Base-by-base conservation (phyloP, 2,888 invertebrate genomes). In the Coelogynopora nodosa region DNA sequence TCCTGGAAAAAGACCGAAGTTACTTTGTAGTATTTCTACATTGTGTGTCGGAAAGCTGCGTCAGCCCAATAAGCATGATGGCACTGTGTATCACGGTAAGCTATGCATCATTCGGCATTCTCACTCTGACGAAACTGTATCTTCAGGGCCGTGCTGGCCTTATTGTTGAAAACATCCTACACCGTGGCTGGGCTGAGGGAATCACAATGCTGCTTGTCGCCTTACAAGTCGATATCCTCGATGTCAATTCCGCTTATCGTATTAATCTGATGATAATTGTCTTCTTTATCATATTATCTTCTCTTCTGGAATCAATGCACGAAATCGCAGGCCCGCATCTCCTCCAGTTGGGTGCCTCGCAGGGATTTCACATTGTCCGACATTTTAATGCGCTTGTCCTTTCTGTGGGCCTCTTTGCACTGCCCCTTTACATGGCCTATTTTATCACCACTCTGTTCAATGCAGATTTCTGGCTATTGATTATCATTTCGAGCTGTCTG, bases 271-370 rank as follows among this genome's bases (percentile, higher is more conserved):
- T 93, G 90, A 92, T 92, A 67, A 91, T 93, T 30, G 92, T 93
- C 0, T 89, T 93, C 18, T 93, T 93, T 88, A 93, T 93, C 67
- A 93, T 93, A 0, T 89, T 92, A n/a, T 93, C 93, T 0, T 93
- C 93, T 0, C 90, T 93, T n/a, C 91, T 93, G 10, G 93, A 93
- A 89, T 93, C 93, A 10, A 92, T 93, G 90, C 93, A 92, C 88
- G 93, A 93, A 89, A 91, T 93, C 29, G 90, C 93, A 0, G 93
- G 93, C 88, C 93, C 93, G 0, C 91, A 93, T 28, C 90, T 93
- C 67, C 90, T 93, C 84, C 90, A 92, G 0, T 90, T 93, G 18
- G 92, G 92, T 89, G 93, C 93, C 10, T 92, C 92, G 13, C 91
- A 92, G 82, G 91, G 90, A 86, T 89, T 89, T 26, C 91, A 91